Percentiles rank a stretch among this genome's conserved stretches.
Conservation (phyloP, 2,888 invertebrate species). For the Acanthosepion lycidas region DNA sequence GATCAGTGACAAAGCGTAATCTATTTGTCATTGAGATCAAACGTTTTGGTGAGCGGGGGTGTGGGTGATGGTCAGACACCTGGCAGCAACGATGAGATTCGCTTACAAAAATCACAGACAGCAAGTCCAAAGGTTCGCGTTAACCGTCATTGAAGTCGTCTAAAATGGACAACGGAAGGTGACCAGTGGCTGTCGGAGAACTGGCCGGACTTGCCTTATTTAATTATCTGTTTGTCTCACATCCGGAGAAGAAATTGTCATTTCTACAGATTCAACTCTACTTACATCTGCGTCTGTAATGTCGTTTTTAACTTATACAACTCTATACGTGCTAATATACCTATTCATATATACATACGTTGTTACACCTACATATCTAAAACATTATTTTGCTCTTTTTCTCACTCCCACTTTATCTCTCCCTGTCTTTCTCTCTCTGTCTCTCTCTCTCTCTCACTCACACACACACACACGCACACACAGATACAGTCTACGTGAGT, state of each 20-base stretch:
- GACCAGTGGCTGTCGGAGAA: neutral
- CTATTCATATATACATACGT: neutral
- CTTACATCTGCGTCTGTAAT: neutral
- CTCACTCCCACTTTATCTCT: neutral
- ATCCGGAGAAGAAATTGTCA: neutral
- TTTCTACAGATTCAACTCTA: neutral
- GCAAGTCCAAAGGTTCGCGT: neutral
- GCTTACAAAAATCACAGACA: neutral
- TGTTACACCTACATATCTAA: neutral
- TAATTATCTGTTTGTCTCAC: neutral
- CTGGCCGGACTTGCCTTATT: neutral
- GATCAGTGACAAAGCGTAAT: neutral
- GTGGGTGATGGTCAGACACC: neutral
- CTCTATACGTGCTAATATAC: neutral
- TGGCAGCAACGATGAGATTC: neutral
- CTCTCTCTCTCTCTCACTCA: neutral
- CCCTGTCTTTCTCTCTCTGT: neutral
- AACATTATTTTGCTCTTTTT: neutral
- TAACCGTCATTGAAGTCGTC: neutral
- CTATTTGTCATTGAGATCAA: neutral
- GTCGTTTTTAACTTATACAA: neutral
- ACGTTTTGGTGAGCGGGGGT: neutral
- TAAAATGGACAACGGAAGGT: neutral
- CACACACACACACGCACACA: no score
- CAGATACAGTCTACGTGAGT: no score